Percentiles rank a stretch among this genome's conserved stretches.
phyloP scores from a whole-genome alignment of 2,113 vertebrate genomes.

The cat (Felis catus) region F.catus_Fca126_mat1.0 CM031424.1:35567501-35568000 shows the following conservation, averaged over 20 bases:
- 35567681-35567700: background rate
- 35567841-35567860: background rate
- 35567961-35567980: background rate
- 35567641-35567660: background rate
- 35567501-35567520: background rate
- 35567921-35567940: background rate
- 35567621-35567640: background rate
- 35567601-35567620: background rate
- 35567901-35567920: background rate
- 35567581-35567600: background rate
- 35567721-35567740: accelerated
- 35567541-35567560: background rate
- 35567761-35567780: accelerated
- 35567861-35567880: background rate
- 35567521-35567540: background rate
- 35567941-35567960: background rate
- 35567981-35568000: background rate
- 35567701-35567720: background rate
- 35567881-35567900: background rate
- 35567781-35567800: background rate
- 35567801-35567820: background rate
- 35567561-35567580: background rate
- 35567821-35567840: background rate
- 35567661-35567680: background rate
- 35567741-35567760: too few relatives aligned